These are phyloP conservation scores for Dryas iulia DNA, from an alignment of 1,140 invertebrate genomes.

Conservation along the genomic window DNA sequence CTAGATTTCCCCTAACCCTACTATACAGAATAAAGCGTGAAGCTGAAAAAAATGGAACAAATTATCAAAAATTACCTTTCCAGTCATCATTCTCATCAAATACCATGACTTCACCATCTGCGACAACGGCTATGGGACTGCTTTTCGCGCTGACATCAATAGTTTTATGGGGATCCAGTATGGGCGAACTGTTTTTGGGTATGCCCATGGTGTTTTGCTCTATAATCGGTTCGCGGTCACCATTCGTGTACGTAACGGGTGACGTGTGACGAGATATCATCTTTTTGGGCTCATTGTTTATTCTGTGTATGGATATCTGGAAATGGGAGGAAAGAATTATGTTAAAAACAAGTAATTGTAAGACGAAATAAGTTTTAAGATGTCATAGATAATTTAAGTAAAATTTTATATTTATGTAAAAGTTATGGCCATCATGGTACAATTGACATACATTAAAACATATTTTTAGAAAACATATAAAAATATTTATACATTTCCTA, in stretches of 20 bases:
- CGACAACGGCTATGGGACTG: constrained; percentile 81
- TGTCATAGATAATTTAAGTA: no score
- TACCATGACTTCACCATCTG: constrained; percentile 87
- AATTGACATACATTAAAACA: no score
- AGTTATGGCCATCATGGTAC: no score
- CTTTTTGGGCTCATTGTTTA: constrained; percentile 72
- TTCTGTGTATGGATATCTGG: constrained; percentile 68
- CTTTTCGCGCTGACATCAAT: constrained; percentile 69
- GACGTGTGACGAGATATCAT: constrained; percentile 81
- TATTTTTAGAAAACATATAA: no score
- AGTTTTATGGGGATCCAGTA: constrained; percentile 74
- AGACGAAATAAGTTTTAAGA: no score
- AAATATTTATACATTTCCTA: no score
- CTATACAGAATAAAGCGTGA: no score
- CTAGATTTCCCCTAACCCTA: no score
- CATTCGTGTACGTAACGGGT: constrained; percentile 72
- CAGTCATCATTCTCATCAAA: constrained; percentile 90
- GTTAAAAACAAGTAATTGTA: no score
- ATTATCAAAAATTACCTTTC: constrained; percentile 76
- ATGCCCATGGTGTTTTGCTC: constrained; percentile 67
- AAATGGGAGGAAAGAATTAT: constrained; percentile 36
- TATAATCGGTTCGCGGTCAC: constrained; percentile 54
- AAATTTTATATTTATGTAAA: no score
- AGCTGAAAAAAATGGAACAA: neutral
- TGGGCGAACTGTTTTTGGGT: constrained; percentile 77